A percentile compares a stretch with the other conserved stretches of the same genome.
phyloP scores from a whole-genome alignment of 2,113 vertebrate species.

The Brachypodius melanocephalos region DNA sequence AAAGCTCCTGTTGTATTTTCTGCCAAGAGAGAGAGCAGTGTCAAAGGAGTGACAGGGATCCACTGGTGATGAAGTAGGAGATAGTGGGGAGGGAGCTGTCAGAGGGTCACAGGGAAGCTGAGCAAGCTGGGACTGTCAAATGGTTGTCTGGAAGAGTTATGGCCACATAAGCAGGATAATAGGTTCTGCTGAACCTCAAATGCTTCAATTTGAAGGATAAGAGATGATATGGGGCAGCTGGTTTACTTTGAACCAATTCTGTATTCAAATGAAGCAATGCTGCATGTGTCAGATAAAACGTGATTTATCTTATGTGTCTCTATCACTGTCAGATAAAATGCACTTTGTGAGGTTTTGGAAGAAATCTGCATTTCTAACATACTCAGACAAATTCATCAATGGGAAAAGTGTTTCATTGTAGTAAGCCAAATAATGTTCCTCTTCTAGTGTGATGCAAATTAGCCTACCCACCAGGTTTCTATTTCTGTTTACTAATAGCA shows the following conservation, averaged over 20 bases:
- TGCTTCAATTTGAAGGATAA: background rate
- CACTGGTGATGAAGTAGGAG: background rate
- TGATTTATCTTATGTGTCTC: slow-evolving; percentile 34
- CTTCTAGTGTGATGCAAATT: background rate
- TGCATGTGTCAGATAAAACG: slow-evolving; percentile 54
- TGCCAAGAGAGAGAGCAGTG: background rate
- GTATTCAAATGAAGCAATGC: slow-evolving; percentile 54
- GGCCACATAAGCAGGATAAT: slow-evolving; percentile 1
- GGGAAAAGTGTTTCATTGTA: slow-evolving; percentile 34
- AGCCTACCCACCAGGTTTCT: background rate
- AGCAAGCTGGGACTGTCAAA: background rate
- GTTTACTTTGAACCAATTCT: slow-evolving; percentile 43
- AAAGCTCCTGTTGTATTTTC: background rate
- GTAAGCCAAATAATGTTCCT: background rate
- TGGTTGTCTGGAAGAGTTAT: slow-evolving; percentile 27
- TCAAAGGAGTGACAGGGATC: background rate
- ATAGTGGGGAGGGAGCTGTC: background rate
- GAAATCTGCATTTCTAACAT: slow-evolving; percentile 12
- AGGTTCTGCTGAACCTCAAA: slow-evolving; percentile 30
- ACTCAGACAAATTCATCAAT: slow-evolving; percentile 19
- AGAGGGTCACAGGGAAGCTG: background rate
- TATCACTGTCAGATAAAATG: slow-evolving; percentile 23
- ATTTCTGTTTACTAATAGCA: background rate
- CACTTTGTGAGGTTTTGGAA: slow-evolving; percentile 14
- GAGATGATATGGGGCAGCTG: background rate